These are phyloP conservation scores for Bombus terrestris DNA, from an alignment of 1,140 invertebrate species.

Conservation along the genomic window DNA sequence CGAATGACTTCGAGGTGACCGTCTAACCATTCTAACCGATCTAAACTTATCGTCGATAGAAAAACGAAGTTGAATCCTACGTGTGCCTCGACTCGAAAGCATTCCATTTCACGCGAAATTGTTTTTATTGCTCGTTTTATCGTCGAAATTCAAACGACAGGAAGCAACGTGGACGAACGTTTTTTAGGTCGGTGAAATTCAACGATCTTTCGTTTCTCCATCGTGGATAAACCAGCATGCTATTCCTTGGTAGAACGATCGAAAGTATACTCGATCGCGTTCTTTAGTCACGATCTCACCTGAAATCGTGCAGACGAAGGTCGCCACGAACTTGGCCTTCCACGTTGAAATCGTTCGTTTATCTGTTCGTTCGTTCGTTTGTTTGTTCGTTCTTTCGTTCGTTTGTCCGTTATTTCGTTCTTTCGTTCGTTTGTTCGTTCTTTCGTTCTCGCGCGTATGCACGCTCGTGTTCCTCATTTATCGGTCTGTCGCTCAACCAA, in stretches of 20 bases:
- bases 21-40: background rate
- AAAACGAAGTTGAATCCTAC: background rate
- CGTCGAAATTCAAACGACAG: constrained; percentile 31
- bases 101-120: background rate
- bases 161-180: background rate
- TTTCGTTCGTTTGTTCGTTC: background rate
- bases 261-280: constrained; percentile 68
- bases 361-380: too few species aligned
- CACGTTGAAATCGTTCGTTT: constrained; percentile 20
- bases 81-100: background rate
- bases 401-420: background rate
- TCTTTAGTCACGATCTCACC: constrained; percentile 58
- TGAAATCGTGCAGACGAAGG: constrained; percentile 30
- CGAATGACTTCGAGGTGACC: background rate
- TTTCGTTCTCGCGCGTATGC: background rate
- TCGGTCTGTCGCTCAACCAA: constrained; percentile 11
- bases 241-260: constrained; percentile 51
- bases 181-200: constrained; percentile 80
- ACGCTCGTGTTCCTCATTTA: background rate
- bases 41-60: background rate
- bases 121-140: background rate
- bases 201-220: constrained; percentile 55
- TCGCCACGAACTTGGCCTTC: constrained; percentile 57
- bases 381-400: rapidly evolving
- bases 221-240: constrained; percentile 36